These are phyloP conservation scores for Pitta sordida DNA, from an alignment of 2,113 vertebrate genomes.

Conservation along the genomic window DNA sequence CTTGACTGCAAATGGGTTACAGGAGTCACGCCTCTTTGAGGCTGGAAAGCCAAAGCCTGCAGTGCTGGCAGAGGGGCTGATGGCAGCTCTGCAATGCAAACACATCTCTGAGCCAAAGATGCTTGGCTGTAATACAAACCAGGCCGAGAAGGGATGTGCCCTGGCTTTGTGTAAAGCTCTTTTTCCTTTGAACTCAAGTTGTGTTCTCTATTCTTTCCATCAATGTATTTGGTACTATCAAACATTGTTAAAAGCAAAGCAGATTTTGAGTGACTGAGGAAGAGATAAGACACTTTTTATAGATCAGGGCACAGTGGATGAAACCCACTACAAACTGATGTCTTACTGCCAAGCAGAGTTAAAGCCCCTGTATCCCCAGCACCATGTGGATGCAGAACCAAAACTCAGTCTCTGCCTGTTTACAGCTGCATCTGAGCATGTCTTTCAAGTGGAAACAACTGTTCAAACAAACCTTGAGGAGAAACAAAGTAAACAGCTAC, in stretches of 20 bases:
- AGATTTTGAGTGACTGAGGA: not conserved
- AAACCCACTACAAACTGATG: not conserved
- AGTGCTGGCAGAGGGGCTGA: not conserved
- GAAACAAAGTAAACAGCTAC: conserved; percentile 55
- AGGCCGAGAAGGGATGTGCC: not conserved
- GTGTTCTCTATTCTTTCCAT: not conserved
- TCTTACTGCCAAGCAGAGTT: not conserved
- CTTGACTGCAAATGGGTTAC: not conserved
- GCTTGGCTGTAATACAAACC: not conserved
- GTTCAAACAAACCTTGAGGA: conserved; percentile 62
- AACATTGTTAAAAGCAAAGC: not conserved
- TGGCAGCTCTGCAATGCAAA: not conserved
- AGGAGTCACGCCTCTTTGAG: not conserved
- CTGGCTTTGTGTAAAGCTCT: not conserved
- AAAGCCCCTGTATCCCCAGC: not conserved
- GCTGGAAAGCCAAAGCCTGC: not conserved
- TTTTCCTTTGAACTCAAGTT: not conserved
- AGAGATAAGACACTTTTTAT: not conserved
- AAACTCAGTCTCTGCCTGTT: conserved; percentile 34
- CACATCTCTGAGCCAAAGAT: not conserved
- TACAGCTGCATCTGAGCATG: conserved; percentile 43
- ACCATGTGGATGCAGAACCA: conserved; percentile 42
- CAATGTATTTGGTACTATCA: not conserved
- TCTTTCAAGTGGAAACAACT: conserved; percentile 66
- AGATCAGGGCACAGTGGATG: not conserved